Percentiles rank a stretch among this genome's conserved stretches.
These are phyloP conservation scores for Drusus annulatus DNA, from an alignment of 1,140 invertebrate genomes.

Conservation along the genomic window DNA sequence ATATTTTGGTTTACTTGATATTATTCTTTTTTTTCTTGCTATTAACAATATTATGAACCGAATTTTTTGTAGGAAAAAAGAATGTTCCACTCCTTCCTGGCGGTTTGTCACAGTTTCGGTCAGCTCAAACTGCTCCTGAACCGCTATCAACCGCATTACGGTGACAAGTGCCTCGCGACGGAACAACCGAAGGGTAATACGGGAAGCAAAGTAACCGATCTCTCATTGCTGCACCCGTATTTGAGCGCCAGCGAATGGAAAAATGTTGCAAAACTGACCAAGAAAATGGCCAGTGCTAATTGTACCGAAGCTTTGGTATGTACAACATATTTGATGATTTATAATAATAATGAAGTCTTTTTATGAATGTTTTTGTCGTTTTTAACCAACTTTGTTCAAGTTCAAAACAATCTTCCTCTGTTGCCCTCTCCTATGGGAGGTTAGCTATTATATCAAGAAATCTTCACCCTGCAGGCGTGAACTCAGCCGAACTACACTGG, in stretches of 20 bases:
- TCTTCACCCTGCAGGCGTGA: too few species aligned
- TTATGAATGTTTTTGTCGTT: too few species aligned
- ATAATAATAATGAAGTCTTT: too few species aligned
- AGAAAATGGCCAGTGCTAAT: conserved; percentile 27
- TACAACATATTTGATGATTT: not conserved
- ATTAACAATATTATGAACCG: too few species aligned
- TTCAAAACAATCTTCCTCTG: too few species aligned
- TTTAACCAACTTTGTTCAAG: too few species aligned
- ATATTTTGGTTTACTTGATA: too few species aligned
- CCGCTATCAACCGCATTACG: conserved; percentile 45
- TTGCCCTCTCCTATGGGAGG: too few species aligned
- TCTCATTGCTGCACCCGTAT: conserved; percentile 43
- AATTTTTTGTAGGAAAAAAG: conserved; percentile 44
- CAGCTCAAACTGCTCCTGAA: conserved; percentile 46
- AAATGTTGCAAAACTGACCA: conserved; percentile 40
- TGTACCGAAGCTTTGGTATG: conserved; percentile 41
- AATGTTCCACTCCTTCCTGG: conserved; percentile 30
- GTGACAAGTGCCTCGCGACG: not conserved
- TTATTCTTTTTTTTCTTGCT: too few species aligned
- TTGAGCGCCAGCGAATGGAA: conserved; percentile 43
- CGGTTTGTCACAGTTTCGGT: conserved; percentile 48
- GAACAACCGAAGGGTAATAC: not conserved
- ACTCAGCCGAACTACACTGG: too few species aligned
- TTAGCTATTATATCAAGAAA: too few species aligned
- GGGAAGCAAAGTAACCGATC: conserved; percentile 35